A percentile compares a stretch with the other conserved stretches of the same genome.
Evolutionary conservation across 2,113 vertebrate genomes (phyloP).

Genomic region (Prinia subflava): DNA sequence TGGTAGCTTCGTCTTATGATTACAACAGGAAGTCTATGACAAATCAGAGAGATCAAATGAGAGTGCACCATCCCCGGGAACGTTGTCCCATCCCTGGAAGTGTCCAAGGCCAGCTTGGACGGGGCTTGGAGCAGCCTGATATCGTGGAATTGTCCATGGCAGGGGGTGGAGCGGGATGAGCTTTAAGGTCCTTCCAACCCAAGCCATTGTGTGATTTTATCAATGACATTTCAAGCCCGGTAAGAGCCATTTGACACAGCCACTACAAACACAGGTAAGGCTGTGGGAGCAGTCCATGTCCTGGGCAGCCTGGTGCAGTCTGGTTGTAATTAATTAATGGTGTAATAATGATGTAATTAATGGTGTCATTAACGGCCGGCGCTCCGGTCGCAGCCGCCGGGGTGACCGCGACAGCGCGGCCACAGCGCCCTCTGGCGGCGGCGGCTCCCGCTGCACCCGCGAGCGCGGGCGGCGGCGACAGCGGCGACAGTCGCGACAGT

Average conservation of each 20-base stretch:
- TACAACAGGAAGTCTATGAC: not conserved
- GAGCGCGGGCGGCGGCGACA: fast-evolving
- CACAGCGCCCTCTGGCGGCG: not conserved
- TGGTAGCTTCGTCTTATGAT: not conserved
- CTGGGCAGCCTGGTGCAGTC: not conserved
- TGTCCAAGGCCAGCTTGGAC: not conserved
- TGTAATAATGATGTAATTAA: not conserved
- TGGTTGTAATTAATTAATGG: not conserved
- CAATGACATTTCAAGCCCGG: fast-evolving
- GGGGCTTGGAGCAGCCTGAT: not conserved
- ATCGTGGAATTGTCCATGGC: not conserved
- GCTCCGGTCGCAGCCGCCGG: not conserved
- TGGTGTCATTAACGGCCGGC: not conserved
- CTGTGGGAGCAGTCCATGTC: fast-evolving
- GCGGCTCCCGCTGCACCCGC: not conserved
- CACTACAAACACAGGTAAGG: not conserved
- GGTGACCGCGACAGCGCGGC: not conserved
- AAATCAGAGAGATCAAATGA: not conserved
- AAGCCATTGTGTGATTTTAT: not conserved
- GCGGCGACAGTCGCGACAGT: not conserved
- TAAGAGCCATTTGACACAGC: fast-evolving
- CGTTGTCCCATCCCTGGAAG: not conserved
- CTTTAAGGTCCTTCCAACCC: not conserved
- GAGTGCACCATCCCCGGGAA: not conserved
- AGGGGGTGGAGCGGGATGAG: not conserved